These are phyloP conservation scores for Trypoxylon attenuatum DNA, from an alignment of 2,888 invertebrate species.

Conservation along the genomic window DNA sequence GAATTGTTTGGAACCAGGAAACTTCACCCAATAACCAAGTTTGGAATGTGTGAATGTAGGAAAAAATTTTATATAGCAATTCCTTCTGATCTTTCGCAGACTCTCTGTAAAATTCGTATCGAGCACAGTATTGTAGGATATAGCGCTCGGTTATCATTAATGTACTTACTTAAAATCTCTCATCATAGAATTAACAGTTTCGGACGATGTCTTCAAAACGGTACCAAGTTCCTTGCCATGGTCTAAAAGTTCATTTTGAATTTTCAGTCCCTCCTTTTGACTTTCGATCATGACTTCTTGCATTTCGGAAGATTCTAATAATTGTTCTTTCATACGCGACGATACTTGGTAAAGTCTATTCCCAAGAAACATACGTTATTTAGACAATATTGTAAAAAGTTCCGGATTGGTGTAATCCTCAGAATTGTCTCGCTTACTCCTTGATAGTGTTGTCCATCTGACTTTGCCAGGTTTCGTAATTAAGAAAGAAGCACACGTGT, in stretches of 20 bases:
- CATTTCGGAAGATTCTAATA: constrained; percentile 74
- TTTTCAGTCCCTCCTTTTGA: constrained; percentile 75
- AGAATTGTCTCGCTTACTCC: constrained; percentile 50
- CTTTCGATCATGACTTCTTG: constrained; percentile 74
- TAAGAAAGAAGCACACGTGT: constrained; percentile 81
- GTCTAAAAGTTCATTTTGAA: constrained; percentile 76
- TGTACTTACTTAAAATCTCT: constrained; percentile 74
- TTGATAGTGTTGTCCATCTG: constrained; percentile 78
- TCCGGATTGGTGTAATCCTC: too few species aligned
- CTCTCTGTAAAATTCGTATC: constrained; percentile 70
- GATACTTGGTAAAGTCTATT: constrained; percentile 66
- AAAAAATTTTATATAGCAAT: constrained; percentile 77
- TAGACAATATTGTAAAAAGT: neutral
- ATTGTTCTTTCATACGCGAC: constrained; percentile 74
- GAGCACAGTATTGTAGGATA: too few species aligned
- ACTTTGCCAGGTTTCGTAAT: constrained; percentile 80
- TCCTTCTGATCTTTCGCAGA: constrained; percentile 77
- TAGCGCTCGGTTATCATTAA: neutral
- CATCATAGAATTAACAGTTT: constrained; percentile 74
- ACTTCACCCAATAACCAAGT: constrained; percentile 80
- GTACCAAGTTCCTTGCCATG: constrained; percentile 74
- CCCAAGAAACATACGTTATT: neutral
- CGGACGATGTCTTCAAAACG: constrained; percentile 76
- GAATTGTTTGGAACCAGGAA: constrained; percentile 79
- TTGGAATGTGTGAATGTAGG: constrained; percentile 77